Percentiles rank a stretch among this genome's conserved stretches.
Conservation (phyloP, 2,113 vertebrate genomes). For the Corvus cornix region DNA sequence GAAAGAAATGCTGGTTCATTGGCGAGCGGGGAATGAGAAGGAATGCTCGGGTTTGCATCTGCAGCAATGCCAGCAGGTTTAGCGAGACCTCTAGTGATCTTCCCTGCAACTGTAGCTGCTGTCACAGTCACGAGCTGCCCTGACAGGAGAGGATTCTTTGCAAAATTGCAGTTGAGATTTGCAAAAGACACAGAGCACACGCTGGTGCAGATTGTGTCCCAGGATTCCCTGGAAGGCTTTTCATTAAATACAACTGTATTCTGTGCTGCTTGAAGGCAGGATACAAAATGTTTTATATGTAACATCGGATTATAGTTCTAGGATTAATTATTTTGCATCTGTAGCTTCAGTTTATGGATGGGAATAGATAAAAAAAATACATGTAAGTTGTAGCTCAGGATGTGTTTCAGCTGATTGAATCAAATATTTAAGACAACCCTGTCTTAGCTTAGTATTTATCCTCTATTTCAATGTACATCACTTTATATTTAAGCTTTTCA, state of each 20-base stretch:
- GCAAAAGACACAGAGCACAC: not conserved
- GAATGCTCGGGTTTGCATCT: rapidly evolving
- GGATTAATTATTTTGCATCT: not conserved
- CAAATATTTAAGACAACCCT: not conserved
- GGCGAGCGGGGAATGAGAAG: not conserved
- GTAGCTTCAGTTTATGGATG: not conserved
- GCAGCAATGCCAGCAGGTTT: not conserved
- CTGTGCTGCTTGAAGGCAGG: not conserved
- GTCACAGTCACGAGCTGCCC: not conserved
- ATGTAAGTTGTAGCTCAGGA: not conserved
- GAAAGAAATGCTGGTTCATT: not conserved
- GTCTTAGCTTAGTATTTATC: not conserved
- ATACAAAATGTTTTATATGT: not conserved
- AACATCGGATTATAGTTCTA: not conserved
- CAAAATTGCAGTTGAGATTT: not conserved
- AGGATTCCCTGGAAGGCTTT: not conserved
- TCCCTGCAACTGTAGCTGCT: not conserved
- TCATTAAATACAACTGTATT: not conserved
- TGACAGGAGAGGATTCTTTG: not conserved
- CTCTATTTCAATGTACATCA: not conserved
- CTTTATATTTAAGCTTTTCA: not conserved
- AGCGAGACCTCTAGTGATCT: constrained; percentile 47
- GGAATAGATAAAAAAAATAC: not conserved
- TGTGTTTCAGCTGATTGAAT: not conserved
- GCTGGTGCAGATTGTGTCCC: not conserved